Base-by-base conservation (phyloP, 2,888 invertebrate species). In the Dioctria rufipes region DNA sequence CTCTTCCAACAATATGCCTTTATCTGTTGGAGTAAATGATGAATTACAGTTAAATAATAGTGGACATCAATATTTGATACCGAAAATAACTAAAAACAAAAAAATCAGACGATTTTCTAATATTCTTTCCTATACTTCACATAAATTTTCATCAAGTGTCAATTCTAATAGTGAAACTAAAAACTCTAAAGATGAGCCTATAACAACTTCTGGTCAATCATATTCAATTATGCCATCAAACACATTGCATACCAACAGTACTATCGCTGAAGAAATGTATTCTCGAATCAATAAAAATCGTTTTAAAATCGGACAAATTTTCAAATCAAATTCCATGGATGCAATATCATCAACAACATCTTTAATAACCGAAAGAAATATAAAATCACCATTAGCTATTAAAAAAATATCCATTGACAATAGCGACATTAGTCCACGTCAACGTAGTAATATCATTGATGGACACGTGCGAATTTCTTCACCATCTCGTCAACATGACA, bases 31-130 rank as follows among this genome's bases (percentile, higher is more conserved):
- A 8, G 13, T 3, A 8, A 63, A 77, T 37, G 42, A 77, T 25
- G 63, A 43, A 75, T 77, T n/a, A 8, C 61, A 77, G 37, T n/a
- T n/a, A 25, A 25, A 25, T 2, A 42, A n/a, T 40, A 9, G 4
- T 0, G 51, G 11, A 6, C 42, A 69, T 37, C 37, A 84, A 11
- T 83, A 83, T 51, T 78, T 65, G 5, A 77, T 77, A 25, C 60
- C 54, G 5, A 86, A 86, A 80, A 78, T 84, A 42, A 85, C 85
- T 78, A 87, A 86, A 80, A 83, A 85, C 65, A 86, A 85, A 54
- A 89, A 88, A 84, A 88, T 88, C 85, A 85, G 89, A 58, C 86
- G 88, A 78, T 88, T 89, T 81, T 89, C 89, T 46, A 87, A 89
- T 83, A 89, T 89, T 82, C 84, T 89, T 71, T 86, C 88, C 73